A percentile compares a stretch with the other conserved stretches of the same genome.
Conservation (phyloP, 2,113 vertebrate species). For the Rhinopomastus cyanomelas region DNA sequence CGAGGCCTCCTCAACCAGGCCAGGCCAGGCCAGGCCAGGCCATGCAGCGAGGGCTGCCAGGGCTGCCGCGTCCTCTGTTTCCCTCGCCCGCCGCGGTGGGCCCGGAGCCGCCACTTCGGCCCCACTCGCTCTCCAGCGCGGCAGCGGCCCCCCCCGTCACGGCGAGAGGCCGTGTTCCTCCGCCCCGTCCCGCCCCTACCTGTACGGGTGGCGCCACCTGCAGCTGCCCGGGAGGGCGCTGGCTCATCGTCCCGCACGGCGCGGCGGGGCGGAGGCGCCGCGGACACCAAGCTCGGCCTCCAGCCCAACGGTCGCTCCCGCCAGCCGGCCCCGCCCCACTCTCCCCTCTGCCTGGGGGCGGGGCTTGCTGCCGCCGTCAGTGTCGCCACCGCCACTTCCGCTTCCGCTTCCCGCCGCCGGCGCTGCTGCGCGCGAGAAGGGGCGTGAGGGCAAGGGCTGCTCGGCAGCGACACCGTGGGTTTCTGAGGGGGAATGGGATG, state of each 20-base stretch:
- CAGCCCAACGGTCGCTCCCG: background rate
- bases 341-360: background rate
- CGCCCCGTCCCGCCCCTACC: constrained; percentile 19
- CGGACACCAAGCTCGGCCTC: background rate
- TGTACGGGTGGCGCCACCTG: constrained; percentile 29
- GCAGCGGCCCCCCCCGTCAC: background rate
- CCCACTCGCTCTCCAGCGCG: background rate
- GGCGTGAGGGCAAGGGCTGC: too few species aligned
- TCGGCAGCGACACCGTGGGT: too few species aligned
- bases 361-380: background rate
- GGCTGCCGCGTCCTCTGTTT: background rate
- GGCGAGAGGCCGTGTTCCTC: too few species aligned
- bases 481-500: too few species aligned
- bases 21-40: background rate
- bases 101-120: background rate
- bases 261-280: background rate
- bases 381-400: background rate
- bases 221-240: constrained; percentile 7
- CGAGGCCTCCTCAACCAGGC: too few species aligned
- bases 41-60: background rate
- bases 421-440: background rate
- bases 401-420: too few species aligned
- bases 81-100: fast-evolving
- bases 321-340: background rate
- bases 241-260: constrained; percentile 17